Percentiles rank a stretch among this genome's conserved stretches.
Evolutionary conservation across 2,797 vertebrate genomes (phyloP).

Genomic region (Manis pentadactyla): DNA sequence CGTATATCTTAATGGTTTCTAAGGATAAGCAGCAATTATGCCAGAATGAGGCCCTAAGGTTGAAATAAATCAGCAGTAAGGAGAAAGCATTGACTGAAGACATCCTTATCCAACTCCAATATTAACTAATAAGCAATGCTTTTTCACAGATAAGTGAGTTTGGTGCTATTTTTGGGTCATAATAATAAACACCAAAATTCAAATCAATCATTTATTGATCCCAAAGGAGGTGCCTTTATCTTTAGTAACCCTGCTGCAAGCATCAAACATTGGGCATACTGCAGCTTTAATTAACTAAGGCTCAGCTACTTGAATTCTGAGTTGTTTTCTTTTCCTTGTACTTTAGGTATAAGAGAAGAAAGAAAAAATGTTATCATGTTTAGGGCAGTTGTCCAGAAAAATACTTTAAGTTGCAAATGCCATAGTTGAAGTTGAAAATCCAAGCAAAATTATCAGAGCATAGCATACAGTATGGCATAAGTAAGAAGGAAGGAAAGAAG

Average conservation of each 20-base stretch:
- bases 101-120: not conserved
- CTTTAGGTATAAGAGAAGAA: not conserved
- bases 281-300: not conserved
- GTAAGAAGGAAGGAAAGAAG: not conserved
- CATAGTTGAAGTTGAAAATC: not conserved
- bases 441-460: not conserved
- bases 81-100: not conserved
- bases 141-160: not conserved
- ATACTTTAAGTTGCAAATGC: not conserved
- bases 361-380: not conserved
- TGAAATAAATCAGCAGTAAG: not conserved
- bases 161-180: not conserved
- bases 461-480: not conserved
- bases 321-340: not conserved
- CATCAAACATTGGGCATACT: too few relatives aligned
- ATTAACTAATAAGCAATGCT: not conserved
- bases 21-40: slow-evolving; percentile 24
- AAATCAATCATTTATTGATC: not conserved
- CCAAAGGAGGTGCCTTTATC: not conserved
- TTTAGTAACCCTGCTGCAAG: not conserved
- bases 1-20: slow-evolving; percentile 69
- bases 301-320: not conserved
- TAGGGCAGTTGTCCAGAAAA: not conserved
- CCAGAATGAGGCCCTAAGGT: slow-evolving; percentile 44
- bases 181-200: not conserved